phyloP scores from a whole-genome alignment of 2,113 vertebrate species.

The Nipponia nippon region DNA sequence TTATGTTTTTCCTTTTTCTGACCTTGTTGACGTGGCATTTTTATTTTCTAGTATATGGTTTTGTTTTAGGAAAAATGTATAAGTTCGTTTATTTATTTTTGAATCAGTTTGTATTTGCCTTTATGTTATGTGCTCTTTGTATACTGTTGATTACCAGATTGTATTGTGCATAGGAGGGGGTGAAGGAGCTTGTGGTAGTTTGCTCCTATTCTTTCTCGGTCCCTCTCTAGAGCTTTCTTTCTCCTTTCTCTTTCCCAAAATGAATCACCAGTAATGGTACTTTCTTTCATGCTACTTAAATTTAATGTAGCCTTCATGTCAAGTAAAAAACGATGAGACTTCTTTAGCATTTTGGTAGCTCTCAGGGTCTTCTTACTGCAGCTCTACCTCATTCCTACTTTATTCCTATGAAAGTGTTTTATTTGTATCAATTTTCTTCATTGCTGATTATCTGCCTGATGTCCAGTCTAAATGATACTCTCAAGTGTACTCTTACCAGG shows the following conservation, averaged over 20 bases:
- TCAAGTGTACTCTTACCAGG: conserved; percentile 69
- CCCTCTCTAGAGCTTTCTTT: not conserved
- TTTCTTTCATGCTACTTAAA: not conserved
- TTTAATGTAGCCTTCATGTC: not conserved
- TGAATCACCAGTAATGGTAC: not conserved
- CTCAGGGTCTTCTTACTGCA: not conserved
- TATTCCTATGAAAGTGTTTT: conserved; percentile 9
- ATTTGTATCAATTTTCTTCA: not conserved
- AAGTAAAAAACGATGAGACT: not conserved
- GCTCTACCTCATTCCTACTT: not conserved
- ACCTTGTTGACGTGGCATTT: conserved; percentile 46
- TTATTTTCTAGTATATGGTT: conserved; percentile 66
- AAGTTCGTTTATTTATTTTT: conserved; percentile 38
- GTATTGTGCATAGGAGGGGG: not conserved
- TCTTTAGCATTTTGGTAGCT: not conserved
- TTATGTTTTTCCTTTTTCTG: conserved; percentile 64
- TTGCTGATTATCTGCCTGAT: not conserved
- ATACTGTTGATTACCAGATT: conserved; percentile 66
- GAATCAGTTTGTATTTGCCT: conserved; percentile 36
- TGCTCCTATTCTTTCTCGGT: not conserved
- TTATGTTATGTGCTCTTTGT: conserved; percentile 60
- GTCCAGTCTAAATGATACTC: conserved; percentile 70
- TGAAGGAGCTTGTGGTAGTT: not conserved
- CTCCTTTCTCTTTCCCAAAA: not conserved
- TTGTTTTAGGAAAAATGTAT: conserved; percentile 16